These are phyloP conservation scores for Conus betulinus DNA, from an alignment of 1,140 invertebrate genomes.

Conservation along the genomic window DNA sequence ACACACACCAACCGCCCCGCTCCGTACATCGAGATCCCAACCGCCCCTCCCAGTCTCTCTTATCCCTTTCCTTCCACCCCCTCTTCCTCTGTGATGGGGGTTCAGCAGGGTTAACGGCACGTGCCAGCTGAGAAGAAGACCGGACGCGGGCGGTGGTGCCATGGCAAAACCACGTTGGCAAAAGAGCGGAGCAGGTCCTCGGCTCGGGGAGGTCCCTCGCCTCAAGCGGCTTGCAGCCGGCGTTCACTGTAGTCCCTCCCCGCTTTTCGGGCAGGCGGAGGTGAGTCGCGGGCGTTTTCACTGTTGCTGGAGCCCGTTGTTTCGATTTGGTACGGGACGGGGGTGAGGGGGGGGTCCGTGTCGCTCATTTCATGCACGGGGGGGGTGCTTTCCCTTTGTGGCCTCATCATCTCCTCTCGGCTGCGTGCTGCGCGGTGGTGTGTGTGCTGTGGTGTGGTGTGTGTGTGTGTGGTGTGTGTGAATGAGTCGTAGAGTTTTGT, in stretches of 20 bases:
- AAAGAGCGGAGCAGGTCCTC: not conserved
- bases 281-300: too few species aligned
- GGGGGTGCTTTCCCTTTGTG: too few species aligned
- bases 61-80: too few species aligned
- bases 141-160: not conserved
- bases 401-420: too few species aligned
- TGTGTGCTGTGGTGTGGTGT: too few species aligned
- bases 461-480: too few species aligned
- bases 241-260: not conserved
- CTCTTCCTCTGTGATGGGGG: not conserved
- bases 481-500: too few species aligned
- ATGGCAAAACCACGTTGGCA: not conserved
- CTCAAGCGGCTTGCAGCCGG: too few species aligned
- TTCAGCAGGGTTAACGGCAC: not conserved
- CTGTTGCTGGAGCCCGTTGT: not conserved
- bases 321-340: not conserved
- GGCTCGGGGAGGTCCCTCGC: too few species aligned
- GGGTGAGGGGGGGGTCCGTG: too few species aligned
- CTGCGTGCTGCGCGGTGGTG: too few species aligned
- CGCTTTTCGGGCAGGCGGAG: not conserved
- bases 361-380: too few species aligned
- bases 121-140: not conserved
- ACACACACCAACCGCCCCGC: not conserved
- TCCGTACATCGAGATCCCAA: not conserved
- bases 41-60: not conserved